Conservation (phyloP, 2,797 vertebrate species). For the Falco naumanni region DNA sequence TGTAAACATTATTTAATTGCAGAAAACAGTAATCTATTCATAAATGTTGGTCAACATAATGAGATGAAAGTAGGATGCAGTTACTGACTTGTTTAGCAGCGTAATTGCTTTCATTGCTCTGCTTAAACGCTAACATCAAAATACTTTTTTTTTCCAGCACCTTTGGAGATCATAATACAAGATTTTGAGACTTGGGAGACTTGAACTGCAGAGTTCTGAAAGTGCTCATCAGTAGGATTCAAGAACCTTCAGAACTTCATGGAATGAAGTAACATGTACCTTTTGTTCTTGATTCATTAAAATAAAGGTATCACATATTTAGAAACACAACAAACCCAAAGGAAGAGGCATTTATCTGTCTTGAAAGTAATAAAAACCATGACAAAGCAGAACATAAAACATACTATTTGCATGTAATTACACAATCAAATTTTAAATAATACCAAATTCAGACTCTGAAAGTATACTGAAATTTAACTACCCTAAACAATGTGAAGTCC, state of each 20-base stretch:
- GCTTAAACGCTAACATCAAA: neutral
- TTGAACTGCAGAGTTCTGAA: neutral
- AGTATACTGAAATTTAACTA: neutral
- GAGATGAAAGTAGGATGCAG: neutral
- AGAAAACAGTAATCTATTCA: neutral
- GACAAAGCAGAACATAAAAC: neutral
- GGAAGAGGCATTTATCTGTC: neutral
- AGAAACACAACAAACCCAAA: neutral
- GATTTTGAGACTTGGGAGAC: neutral
- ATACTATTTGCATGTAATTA: neutral
- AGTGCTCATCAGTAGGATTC: neutral
- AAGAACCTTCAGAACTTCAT: neutral
- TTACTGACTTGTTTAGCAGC: neutral
- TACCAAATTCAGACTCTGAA: neutral
- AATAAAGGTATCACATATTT: neutral
- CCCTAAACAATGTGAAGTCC: neutral
- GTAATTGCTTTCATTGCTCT: neutral
- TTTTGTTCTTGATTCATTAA: neutral
- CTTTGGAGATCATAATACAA: neutral
- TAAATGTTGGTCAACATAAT: neutral
- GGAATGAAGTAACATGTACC: neutral
- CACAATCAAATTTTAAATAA: neutral
- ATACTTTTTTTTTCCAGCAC: neutral
- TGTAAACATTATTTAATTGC: conserved; percentile 1
- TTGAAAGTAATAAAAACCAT: neutral